These are phyloP conservation scores for Parauchenoglanis ngamensis DNA, from an alignment of 2,797 vertebrate species.

Conservation along the genomic window DNA sequence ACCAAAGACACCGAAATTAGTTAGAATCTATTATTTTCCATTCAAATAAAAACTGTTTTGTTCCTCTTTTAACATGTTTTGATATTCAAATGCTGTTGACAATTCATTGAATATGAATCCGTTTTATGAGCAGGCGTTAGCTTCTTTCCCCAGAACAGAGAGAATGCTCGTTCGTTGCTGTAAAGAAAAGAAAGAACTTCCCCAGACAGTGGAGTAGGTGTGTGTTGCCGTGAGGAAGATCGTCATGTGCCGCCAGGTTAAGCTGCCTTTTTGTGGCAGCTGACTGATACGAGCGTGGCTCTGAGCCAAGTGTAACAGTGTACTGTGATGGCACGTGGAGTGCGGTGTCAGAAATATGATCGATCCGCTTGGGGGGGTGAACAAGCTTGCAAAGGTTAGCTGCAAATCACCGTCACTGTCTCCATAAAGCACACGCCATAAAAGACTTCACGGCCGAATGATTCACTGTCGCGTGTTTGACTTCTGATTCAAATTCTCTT, in stretches of 20 bases:
- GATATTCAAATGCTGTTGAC: not conserved
- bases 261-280: conserved; percentile 63
- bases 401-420: conserved; percentile 60
- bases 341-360: conserved; percentile 69
- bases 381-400: conserved; percentile 68
- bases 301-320: conserved; percentile 72
- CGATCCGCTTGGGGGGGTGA: conserved; percentile 67
- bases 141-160: not conserved
- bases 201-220: conserved; percentile 46
- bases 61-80: not conserved
- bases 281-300: conserved; percentile 66
- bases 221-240: conserved; percentile 56
- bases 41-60: not conserved
- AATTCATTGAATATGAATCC: not conserved
- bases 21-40: not conserved
- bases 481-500: conserved; percentile 24
- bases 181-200: conserved; percentile 28
- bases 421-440: conserved; percentile 59
- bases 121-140: not conserved
- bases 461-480: conserved; percentile 24
- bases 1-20: not conserved
- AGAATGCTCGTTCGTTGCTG: not conserved
- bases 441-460: conserved; percentile 45
- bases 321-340: conserved; percentile 62
- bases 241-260: conserved; percentile 60